Base-by-base conservation (phyloP, 2,888 invertebrate species). In the Seira sanloemensis region DNA sequence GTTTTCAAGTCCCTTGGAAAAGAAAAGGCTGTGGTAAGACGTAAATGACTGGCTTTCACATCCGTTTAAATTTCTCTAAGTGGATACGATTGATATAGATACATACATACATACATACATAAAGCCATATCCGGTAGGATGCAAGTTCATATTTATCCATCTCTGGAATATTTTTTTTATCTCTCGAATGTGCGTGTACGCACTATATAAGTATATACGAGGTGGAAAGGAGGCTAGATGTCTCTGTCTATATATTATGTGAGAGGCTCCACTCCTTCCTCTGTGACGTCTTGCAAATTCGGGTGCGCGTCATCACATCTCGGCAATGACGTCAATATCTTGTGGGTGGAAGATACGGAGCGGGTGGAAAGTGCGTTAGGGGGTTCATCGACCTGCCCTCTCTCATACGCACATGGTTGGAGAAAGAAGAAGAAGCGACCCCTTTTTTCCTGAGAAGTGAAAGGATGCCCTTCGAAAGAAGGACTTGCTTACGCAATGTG, bases 291-390 rank as follows among this genome's bases (percentile, higher is more conserved):
- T 78, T 86, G 77, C 82, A 65, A 23, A 37, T 26, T 78, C 80
- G 86, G 86, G 86, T 86, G 81, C 84, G 87, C 87, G 87, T 88
- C 88, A 88, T 88, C 85, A 87, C 87, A 87, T 87, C 84, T 83
- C 82, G 87, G 84, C 74, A 86, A 87, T 89, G 89, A 89, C 88
- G 89, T 85, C 86, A 87, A 86, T 84, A 75, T 78, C 68, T 80
- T 73, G 77, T 76, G 87, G 85, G 85, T 78, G 88, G 85, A 84
- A 77, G 75, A 87, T 78, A 71, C 62, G 26, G 75, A 80, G 77
- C 76, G 85, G 86, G 87, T 78, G 86, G 79, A 78, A 66, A 27
- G 18, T 76, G 71, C 73, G 79, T 86, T 78, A 58, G 82, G 86
- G 69, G 86, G 88, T 88, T 88, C 88, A 87, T 89, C 88, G 88